phyloP scores from a whole-genome alignment of 2,888 invertebrate genomes.

The Syritta pipiens region DNA sequence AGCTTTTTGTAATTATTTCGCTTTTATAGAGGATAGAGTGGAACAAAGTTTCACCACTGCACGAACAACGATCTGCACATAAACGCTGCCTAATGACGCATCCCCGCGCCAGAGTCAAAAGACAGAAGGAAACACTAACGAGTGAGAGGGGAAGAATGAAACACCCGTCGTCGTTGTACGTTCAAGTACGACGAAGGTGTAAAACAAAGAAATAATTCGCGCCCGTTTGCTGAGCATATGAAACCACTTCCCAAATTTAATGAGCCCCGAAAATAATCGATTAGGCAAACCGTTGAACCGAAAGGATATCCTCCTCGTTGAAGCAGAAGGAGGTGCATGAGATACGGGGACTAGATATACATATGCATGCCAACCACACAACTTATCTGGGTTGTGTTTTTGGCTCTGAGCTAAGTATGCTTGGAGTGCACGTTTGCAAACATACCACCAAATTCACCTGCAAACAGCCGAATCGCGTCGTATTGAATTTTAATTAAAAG shows the following conservation, averaged over 20 bases:
- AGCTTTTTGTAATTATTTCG: conserved; percentile 55
- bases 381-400: conserved; percentile 27
- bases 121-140: background rate
- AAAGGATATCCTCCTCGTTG: conserved; percentile 63
- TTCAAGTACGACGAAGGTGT: conserved; percentile 42
- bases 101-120: conserved; percentile 34
- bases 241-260: conserved; percentile 67
- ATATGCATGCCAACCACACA: conserved; percentile 35
- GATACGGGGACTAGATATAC: conserved; percentile 48
- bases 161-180: background rate
- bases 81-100: conserved; percentile 48
- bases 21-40: conserved; percentile 5
- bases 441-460: conserved; percentile 56
- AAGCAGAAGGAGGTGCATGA: conserved; percentile 65
- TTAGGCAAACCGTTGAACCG: conserved; percentile 66
- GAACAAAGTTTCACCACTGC: background rate
- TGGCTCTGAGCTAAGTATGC: conserved; percentile 23
- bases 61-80: conserved; percentile 44
- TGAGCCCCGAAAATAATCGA: conserved; percentile 67
- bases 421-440: conserved; percentile 52
- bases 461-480: conserved; percentile 60
- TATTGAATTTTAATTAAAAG: conserved; percentile 69
- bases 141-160: background rate
- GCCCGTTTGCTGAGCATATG: conserved; percentile 65
- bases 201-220: conserved; percentile 69